Percentiles rank a stretch among this genome's conserved stretches.
phyloP scores from a whole-genome alignment of 1,140 invertebrate species.

The Pygmarrhopalites habei region DNA sequence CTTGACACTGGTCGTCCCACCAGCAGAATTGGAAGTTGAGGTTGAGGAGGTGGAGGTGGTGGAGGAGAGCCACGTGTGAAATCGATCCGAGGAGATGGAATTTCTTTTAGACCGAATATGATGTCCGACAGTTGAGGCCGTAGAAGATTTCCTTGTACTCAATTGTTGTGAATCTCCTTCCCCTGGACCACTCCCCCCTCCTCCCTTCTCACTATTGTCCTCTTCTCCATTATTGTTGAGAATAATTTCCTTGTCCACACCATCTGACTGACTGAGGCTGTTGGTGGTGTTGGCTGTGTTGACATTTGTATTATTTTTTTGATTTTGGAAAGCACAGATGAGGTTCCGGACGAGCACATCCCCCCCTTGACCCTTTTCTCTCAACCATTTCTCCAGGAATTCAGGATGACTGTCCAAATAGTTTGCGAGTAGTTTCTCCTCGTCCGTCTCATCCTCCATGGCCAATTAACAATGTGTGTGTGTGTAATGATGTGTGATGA shows the following conservation, averaged over 20 bases:
- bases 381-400: slow-evolving; percentile 61
- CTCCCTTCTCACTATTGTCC: too few species aligned
- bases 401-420: slow-evolving; percentile 52
- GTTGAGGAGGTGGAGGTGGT: slow-evolving; percentile 2
- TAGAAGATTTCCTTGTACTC: slow-evolving; percentile 7
- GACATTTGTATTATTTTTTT: too few species aligned
- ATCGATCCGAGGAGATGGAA: slow-evolving; percentile 74
- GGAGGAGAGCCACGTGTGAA: slow-evolving; percentile 48
- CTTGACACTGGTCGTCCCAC: slow-evolving; percentile 8
- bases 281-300: slow-evolving; percentile 1
- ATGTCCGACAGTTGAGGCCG: slow-evolving; percentile 19
- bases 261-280: slow-evolving; percentile 19
- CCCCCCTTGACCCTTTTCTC: slow-evolving; percentile 53
- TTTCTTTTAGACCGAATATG: slow-evolving; percentile 49
- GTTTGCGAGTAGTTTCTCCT: slow-evolving; percentile 2
- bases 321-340: too few species aligned
- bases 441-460: neutral
- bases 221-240: neutral
- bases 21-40: neutral
- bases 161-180: neutral
- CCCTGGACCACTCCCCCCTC: too few species aligned
- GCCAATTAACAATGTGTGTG: neutral
- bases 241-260: slow-evolving; percentile 28
- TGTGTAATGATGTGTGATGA: neutral
- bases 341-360: neutral